These are phyloP conservation scores for Eustalomyia histrio DNA, from an alignment of 2,888 invertebrate genomes.

Conservation along the genomic window DNA sequence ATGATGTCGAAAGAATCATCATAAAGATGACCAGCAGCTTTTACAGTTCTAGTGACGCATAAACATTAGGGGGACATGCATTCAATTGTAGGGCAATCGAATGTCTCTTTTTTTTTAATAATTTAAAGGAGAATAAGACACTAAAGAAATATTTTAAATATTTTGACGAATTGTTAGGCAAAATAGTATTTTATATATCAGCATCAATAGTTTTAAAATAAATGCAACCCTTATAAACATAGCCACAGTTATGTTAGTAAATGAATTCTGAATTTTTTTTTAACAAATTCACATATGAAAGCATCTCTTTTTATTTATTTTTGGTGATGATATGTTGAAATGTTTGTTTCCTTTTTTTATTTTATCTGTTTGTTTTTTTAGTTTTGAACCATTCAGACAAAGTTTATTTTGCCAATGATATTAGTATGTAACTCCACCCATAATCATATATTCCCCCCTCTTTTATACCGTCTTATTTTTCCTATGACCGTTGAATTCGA, in stretches of 20 bases:
- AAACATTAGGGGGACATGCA: constrained; percentile 26
- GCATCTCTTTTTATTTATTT: constrained; percentile 34
- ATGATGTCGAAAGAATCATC: constrained; percentile 64
- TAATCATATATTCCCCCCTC: constrained; percentile 22
- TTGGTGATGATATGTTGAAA: constrained; percentile 25
- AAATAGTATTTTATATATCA: too few species aligned
- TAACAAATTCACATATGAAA: constrained; percentile 59
- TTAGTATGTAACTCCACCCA: constrained; percentile 58
- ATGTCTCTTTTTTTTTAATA: too few species aligned
- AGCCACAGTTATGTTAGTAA: background rate
- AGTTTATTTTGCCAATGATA: constrained; percentile 53
- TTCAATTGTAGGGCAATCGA: too few species aligned
- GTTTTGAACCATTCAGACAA: constrained; percentile 37
- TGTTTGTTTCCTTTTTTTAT: constrained; percentile 21
- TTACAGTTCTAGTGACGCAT: constrained; percentile 61
- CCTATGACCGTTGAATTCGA: constrained; percentile 48
- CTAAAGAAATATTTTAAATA: too few species aligned
- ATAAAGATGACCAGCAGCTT: constrained; percentile 65
- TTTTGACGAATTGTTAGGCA: too few species aligned
- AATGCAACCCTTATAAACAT: background rate
- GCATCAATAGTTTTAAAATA: background rate
- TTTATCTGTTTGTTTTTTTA: constrained; percentile 15
- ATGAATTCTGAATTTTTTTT: constrained; percentile 18
- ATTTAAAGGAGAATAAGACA: too few species aligned
- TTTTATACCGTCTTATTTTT: constrained; percentile 26